Base-by-base conservation (phyloP, 2,113 vertebrate species). In the Indicator maculatus region DNA sequence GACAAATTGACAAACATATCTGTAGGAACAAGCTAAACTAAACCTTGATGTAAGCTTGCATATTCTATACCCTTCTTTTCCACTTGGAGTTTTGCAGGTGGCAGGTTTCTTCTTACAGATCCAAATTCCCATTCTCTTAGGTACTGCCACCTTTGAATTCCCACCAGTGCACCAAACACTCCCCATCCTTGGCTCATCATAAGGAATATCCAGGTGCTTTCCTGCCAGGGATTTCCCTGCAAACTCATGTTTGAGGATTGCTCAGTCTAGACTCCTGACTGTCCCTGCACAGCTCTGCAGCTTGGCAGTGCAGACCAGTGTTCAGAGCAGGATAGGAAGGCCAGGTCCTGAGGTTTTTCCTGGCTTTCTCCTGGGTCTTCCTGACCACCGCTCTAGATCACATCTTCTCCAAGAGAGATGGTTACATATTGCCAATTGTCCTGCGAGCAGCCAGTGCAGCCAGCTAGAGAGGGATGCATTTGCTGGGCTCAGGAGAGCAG, bases 231-330 rank as follows among this genome's bases (percentile, higher is more conserved):
- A 8, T 65, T 56, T 9, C 33, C 17, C 26, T 71, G 64, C 16
- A 45, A 45, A 30, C 3, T 70, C 39, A 11, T 2, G 4, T 47
- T 24, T 24, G 31, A 14, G n/a, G 19, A 11, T 26, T 20, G 16
- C 45, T 31, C 8, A 2, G 12, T 38, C n/a, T 0, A 3, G 56
- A 36, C 6, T 16, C 20, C 6, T 8, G 15, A 0, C 4, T 14
- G 77, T 4, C 61, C 17, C 16, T 12, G 39, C 21, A 11, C 28
- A 16, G 19, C 23, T 8, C 17, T 52, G 50, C 5, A 3, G 12
- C 39, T 60, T 8, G 28, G 14, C 63, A 4, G 1, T 0, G 28
- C 0, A 0, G 9, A 8, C 18, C 2, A 4, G 9, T 1, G 30
- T 3, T 14, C 41, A 4, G 23, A 16, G 41, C 30, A 7, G 8